A percentile compares a stretch with the other conserved stretches of the same genome.
These are phyloP conservation scores for Psittacara wagleri DNA, from an alignment of 2,113 vertebrate genomes.

Conservation along the genomic window DNA sequence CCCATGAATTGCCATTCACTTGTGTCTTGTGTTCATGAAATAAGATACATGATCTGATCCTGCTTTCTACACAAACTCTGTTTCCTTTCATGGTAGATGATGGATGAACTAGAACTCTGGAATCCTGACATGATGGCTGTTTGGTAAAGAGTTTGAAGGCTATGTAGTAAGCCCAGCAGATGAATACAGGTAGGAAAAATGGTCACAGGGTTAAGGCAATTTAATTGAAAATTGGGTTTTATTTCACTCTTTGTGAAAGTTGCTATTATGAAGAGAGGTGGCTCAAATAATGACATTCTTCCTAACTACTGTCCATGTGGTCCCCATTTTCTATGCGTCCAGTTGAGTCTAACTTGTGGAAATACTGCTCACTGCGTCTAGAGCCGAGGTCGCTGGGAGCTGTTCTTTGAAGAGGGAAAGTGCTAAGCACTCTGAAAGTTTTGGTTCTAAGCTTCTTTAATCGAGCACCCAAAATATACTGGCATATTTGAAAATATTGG, in stretches of 20 bases:
- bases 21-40: not conserved
- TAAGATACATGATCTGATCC: not conserved
- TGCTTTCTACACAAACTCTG: not conserved
- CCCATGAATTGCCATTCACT: not conserved
- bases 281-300: not conserved
- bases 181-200: not conserved
- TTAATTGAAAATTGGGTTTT: not conserved
- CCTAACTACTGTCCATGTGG: not conserved
- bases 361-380: not conserved
- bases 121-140: not conserved
- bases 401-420: not conserved
- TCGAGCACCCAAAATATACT: not conserved
- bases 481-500: conserved; percentile 10
- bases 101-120: not conserved
- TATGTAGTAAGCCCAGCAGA: not conserved
- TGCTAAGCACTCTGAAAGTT: not conserved
- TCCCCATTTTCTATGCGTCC: not conserved
- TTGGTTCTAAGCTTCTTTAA: not conserved
- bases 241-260: not conserved
- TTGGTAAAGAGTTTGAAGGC: not conserved
- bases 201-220: rapidly evolving
- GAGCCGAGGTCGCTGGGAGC: not conserved
- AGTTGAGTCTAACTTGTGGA: not conserved
- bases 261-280: not conserved
- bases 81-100: not conserved